A percentile compares a stretch with the other conserved stretches of the same genome.
These are phyloP conservation scores for Myripristis jacobus DNA, from an alignment of 2,797 vertebrate species.

Conservation along the genomic window DNA sequence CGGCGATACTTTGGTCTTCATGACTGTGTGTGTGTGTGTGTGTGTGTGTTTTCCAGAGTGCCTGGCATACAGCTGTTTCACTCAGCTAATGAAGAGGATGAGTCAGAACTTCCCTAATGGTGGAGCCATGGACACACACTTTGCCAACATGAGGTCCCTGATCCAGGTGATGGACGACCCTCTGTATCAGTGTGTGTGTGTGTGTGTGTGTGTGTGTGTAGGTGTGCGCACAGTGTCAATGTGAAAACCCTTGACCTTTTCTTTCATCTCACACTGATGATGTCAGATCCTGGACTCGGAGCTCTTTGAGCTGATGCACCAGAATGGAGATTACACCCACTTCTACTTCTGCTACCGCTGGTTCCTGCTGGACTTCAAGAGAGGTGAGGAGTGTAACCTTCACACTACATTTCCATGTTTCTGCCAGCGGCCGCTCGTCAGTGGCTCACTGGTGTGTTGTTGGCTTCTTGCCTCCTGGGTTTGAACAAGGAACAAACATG, in stretches of 20 bases:
- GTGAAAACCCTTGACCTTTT: neutral
- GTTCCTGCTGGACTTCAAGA: constrained; percentile 99
- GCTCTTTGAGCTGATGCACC: constrained; percentile 98
- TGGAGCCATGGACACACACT: constrained; percentile 98
- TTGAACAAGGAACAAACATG: too few species aligned
- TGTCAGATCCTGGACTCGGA: constrained; percentile 93
- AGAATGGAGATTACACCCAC: constrained; percentile 98
- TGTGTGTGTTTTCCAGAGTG: constrained; percentile 91
- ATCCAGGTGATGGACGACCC: constrained; percentile 89
- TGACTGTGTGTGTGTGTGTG: constrained; percentile 2
- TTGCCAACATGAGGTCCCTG: constrained; percentile 98
- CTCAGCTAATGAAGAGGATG: constrained; percentile 99
- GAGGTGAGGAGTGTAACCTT: constrained; percentile 87
- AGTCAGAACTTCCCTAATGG: constrained; percentile 98
- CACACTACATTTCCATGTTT: too few species aligned
- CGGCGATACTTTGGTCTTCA: too few species aligned
- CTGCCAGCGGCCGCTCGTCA: constrained; percentile 10
- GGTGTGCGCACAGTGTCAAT: neutral
- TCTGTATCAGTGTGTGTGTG: constrained; percentile 25
- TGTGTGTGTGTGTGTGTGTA: constrained; percentile 7
- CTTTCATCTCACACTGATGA: neutral
- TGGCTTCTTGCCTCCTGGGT: too few species aligned
- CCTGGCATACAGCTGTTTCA: constrained; percentile 96
- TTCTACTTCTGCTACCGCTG: constrained; percentile 99
- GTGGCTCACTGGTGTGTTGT: too few species aligned